A percentile compares a stretch with the other conserved stretches of the same genome.
Evolutionary conservation across 2,888 invertebrate species (phyloP).

Genomic region (Lasioglossum figueresi): DNA sequence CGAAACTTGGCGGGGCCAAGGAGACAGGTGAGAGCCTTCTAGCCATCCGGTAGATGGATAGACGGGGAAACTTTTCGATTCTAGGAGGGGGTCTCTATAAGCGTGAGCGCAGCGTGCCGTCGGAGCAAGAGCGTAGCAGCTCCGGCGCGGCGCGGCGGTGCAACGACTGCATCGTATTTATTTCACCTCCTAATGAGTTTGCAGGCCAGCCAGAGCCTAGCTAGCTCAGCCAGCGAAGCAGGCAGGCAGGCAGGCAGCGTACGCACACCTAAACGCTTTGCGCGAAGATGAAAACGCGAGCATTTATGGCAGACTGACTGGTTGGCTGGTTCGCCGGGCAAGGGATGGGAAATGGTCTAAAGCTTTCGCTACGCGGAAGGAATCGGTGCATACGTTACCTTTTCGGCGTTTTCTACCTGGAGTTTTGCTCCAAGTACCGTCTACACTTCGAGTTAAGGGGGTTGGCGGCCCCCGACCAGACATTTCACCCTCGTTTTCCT

Average conservation of each 20-base stretch:
- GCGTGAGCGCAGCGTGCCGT: constrained; percentile 44
- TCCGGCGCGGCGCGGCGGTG: not conserved
- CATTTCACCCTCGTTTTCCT: constrained; percentile 48
- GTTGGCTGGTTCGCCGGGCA: constrained; percentile 55
- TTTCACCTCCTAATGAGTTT: constrained; percentile 76
- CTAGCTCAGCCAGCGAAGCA: not conserved
- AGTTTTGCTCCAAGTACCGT: constrained; percentile 59
- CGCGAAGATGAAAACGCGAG: constrained; percentile 57
- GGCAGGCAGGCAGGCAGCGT: constrained; percentile 31
- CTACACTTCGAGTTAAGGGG: constrained; percentile 66
- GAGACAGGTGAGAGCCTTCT: constrained; percentile 2
- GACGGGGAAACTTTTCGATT: constrained; percentile 71
- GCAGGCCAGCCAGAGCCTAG: constrained; percentile 51
- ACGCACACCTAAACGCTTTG: constrained; percentile 61
- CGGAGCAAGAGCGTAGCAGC: not conserved
- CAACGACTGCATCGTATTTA: constrained; percentile 72
- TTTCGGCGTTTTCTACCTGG: constrained; percentile 65
- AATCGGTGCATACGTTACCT: constrained; percentile 69
- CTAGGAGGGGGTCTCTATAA: constrained; percentile 57
- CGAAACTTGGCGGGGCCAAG: not conserved
- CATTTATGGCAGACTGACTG: constrained; percentile 55
- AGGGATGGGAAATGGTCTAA: constrained; percentile 63
- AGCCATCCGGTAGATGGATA: not conserved
- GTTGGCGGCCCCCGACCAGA: constrained; percentile 52
- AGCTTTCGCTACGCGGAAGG: constrained; percentile 69